Percentiles rank a stretch among this genome's conserved stretches.
These are phyloP conservation scores for Megaceryle alcyon DNA, from an alignment of 2,797 vertebrate species.

Conservation along the genomic window DNA sequence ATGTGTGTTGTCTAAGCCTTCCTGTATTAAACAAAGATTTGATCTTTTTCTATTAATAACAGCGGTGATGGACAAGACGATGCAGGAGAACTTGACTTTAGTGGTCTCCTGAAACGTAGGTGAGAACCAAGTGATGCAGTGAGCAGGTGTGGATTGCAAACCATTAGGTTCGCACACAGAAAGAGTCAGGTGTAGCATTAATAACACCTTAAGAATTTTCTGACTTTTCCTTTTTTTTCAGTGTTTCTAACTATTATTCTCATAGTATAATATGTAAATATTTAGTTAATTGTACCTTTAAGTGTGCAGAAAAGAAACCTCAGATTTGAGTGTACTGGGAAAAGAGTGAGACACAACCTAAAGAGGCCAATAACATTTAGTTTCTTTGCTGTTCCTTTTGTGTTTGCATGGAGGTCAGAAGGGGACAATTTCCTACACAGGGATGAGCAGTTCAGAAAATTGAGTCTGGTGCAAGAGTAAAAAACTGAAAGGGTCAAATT, in stretches of 20 bases:
- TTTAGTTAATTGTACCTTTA: not conserved
- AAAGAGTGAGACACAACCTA: not conserved
- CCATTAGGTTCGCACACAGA: conserved; percentile 60
- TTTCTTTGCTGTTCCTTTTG: conserved; percentile 34
- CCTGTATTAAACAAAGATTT: conserved; percentile 78
- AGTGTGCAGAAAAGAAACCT: not conserved
- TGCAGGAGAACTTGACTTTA: conserved; percentile 99
- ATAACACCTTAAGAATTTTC: conserved; percentile 46
- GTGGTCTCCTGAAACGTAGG: conserved; percentile 99
- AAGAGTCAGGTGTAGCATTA: conserved; percentile 70
- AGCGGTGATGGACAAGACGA: conserved; percentile 99
- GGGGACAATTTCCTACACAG: conserved; percentile 3
- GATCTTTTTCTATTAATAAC: conserved; percentile 91
- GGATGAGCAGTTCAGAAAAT: conserved; percentile 76
- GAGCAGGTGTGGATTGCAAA: conserved; percentile 74
- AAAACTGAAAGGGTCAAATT: not conserved
- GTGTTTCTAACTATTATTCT: conserved; percentile 37
- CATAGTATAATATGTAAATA: not conserved
- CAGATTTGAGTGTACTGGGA: not conserved
- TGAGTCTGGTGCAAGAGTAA: conserved; percentile 29
- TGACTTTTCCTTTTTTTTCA: conserved; percentile 1
- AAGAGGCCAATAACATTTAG: conserved; percentile 4
- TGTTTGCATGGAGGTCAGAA: conserved; percentile 41
- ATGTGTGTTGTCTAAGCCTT: conserved; percentile 55
- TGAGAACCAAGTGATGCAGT: conserved; percentile 87